Conservation (phyloP, 2,888 invertebrate species). For the Dione juno region DNA sequence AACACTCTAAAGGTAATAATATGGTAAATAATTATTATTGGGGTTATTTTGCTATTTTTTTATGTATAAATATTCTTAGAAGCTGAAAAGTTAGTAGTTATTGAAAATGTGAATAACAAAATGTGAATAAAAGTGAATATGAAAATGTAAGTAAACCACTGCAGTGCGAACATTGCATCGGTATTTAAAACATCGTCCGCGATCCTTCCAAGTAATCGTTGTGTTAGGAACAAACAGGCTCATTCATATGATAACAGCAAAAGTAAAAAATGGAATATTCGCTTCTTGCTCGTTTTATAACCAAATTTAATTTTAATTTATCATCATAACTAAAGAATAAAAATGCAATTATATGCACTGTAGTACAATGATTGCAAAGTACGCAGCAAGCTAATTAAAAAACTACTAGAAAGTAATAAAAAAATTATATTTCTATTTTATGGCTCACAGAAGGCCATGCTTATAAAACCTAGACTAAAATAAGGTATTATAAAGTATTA, state of each 20-base stretch:
- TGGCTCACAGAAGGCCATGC: not conserved
- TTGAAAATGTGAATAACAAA: no score
- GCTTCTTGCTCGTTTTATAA: not conserved
- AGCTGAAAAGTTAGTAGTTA: no score
- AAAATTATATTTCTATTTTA: not conserved
- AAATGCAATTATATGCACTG: not conserved
- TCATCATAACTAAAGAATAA: not conserved
- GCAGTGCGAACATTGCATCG: no score
- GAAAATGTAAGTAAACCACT: not conserved
- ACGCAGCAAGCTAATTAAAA: not conserved
- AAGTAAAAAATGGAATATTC: not conserved
- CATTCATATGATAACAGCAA: not conserved
- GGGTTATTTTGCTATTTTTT: no score
- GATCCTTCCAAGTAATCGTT: not conserved
- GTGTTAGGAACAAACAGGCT: constrained; percentile 1
- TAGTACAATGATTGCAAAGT: not conserved
- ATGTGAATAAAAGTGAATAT: not conserved
- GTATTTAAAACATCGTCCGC: not conserved
- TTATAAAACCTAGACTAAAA: not conserved
- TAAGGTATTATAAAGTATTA: no score
- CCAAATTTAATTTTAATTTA: not conserved
- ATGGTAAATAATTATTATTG: no score
- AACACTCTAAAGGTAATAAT: no score
- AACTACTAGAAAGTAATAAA: not conserved
- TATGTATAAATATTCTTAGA: no score